A percentile compares a stretch with the other conserved stretches of the same genome.
Evolutionary conservation across 2,797 vertebrate species (phyloP).

Genomic region (Sebastes trivittatus): DNA sequence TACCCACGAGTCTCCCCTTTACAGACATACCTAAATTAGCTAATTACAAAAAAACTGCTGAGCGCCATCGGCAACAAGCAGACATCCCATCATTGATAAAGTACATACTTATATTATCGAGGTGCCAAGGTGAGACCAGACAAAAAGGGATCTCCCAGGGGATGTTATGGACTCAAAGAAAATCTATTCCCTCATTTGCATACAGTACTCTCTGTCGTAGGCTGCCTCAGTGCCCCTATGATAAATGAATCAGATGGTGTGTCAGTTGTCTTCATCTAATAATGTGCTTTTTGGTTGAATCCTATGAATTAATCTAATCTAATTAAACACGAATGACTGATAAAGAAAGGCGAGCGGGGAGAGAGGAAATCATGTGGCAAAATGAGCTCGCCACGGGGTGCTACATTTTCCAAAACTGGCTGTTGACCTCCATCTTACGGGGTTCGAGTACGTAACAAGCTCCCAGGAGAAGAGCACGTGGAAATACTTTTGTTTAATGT

Average conservation of each 20-base stretch:
- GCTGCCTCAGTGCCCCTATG: slow-evolving; percentile 18
- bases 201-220: neutral
- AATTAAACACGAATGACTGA: slow-evolving; percentile 42
- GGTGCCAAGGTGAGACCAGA: neutral
- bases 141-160: neutral
- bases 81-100: neutral
- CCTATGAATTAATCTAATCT: slow-evolving; percentile 44
- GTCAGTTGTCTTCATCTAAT: slow-evolving; percentile 47
- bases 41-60: neutral
- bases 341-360: neutral
- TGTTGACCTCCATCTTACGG: slow-evolving; percentile 64
- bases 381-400: slow-evolving; percentile 56
- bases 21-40: no score
- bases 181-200: slow-evolving; percentile 25
- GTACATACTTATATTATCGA: neutral
- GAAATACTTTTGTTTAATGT: slow-evolving; percentile 54
- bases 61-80: neutral
- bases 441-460: slow-evolving; percentile 65
- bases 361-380: slow-evolving; percentile 14
- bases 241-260: slow-evolving; percentile 44
- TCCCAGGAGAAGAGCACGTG: slow-evolving; percentile 59
- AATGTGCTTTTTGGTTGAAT: slow-evolving; percentile 39
- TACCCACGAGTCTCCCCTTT: no score
- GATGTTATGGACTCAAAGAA: neutral
- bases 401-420: slow-evolving; percentile 49